Evolutionary conservation across 2,113 vertebrate species (phyloP).

Genomic region (Gadus chalcogrammus): DNA sequence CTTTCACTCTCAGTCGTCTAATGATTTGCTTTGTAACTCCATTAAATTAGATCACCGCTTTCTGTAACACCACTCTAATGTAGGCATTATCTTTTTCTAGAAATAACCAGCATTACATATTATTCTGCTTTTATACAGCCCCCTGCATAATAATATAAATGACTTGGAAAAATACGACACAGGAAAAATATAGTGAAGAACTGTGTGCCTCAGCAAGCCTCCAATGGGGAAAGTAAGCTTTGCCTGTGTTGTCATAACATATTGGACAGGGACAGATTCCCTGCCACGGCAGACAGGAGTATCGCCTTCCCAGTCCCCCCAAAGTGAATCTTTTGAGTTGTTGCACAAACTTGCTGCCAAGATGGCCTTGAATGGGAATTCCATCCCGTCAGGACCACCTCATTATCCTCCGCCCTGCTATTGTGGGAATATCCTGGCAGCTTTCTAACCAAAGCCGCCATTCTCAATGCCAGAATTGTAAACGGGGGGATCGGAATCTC

Average conservation of each 20-base stretch:
- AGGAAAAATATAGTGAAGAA: no score
- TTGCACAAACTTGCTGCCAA: slow-evolving; percentile 36
- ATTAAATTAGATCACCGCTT: no score
- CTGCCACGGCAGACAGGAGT: not conserved
- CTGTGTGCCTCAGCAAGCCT: not conserved
- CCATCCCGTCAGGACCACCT: slow-evolving; percentile 33
- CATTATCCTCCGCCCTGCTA: slow-evolving; percentile 43
- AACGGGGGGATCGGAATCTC: slow-evolving; percentile 57
- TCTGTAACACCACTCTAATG: no score
- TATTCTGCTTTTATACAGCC: no score
- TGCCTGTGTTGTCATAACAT: slow-evolving; percentile 14
- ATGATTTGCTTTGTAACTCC: no score
- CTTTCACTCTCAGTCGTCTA: no score
- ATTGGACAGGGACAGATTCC: slow-evolving; percentile 23
- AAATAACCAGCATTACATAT: no score
- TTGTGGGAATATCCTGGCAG: slow-evolving; percentile 52
- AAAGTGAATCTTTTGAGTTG: slow-evolving; percentile 23
- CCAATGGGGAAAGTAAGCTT: slow-evolving; percentile 13
- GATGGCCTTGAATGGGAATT: slow-evolving; percentile 49
- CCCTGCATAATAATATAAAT: no score
- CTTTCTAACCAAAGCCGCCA: slow-evolving; percentile 45
- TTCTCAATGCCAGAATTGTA: slow-evolving; percentile 61
- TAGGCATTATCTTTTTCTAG: no score
- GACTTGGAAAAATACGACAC: no score
- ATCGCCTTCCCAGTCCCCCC: slow-evolving; percentile 6